Conservation (phyloP, 2,113 vertebrate species). For the Hippocampus guttulatus region DNA sequence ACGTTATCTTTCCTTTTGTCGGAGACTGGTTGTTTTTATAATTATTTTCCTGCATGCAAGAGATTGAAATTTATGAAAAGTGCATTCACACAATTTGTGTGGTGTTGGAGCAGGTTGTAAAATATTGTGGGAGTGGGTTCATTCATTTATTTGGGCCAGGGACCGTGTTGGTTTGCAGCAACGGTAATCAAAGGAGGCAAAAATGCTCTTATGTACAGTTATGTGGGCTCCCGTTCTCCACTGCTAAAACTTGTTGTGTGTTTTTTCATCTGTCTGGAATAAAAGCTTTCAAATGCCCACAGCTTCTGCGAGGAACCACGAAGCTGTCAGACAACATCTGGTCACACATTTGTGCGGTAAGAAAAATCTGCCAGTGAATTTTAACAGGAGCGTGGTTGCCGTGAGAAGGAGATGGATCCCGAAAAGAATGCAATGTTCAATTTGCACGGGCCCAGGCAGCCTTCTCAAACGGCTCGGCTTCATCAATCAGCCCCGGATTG, state of each 20-base stretch:
- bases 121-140: no score
- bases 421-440: slow-evolving; percentile 31
- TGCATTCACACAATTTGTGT: no score
- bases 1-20: no score
- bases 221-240: background rate
- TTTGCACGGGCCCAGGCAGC: slow-evolving; percentile 39
- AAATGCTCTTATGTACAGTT: background rate
- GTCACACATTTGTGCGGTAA: slow-evolving; percentile 19
- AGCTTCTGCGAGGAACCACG: slow-evolving; percentile 11
- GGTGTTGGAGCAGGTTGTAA: no score
- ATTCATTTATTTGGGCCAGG: background rate
- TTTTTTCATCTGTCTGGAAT: slow-evolving; percentile 2
- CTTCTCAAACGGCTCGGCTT: slow-evolving; percentile 41
- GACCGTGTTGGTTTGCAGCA: background rate
- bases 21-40: no score
- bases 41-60: no score
- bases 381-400: slow-evolving; percentile 19
- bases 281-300: slow-evolving; percentile 21
- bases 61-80: no score
- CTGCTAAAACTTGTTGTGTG: background rate
- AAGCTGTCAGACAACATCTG: slow-evolving; percentile 14
- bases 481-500: slow-evolving; percentile 48
- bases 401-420: slow-evolving; percentile 8
- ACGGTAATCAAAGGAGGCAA: background rate
- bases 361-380: slow-evolving; percentile 18